Conservation (phyloP, 53 echinoderm and acorn worm species). For the Apostichopus leukothele region DNA sequence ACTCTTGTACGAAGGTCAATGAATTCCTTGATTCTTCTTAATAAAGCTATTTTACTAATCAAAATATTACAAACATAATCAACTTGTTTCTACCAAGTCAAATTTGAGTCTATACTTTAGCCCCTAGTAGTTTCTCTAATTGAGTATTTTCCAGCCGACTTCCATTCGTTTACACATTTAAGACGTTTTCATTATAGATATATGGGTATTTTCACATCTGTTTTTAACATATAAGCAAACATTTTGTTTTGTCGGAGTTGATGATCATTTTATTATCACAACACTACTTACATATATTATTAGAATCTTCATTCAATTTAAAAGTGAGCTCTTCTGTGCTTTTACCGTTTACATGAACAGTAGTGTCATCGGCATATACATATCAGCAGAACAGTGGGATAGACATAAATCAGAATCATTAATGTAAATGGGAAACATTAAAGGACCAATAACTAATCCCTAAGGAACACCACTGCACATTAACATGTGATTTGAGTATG, state of each 20-base stretch:
- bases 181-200: background rate
- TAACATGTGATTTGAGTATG: background rate
- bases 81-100: background rate
- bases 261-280: too few species aligned
- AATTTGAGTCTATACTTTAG: background rate
- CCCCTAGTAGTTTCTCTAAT: background rate
- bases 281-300: background rate
- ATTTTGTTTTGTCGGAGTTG: background rate
- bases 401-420: slow-evolving; percentile 19
- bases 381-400: slow-evolving; percentile 13
- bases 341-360: background rate
- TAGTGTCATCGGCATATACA: slow-evolving; percentile 40
- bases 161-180: background rate
- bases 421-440: slow-evolving; percentile 31
- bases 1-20: background rate
- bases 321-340: background rate
- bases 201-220: background rate
- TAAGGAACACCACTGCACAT: slow-evolving; percentile 25
- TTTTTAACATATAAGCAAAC: background rate
- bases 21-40: background rate
- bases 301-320: background rate
- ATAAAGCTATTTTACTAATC: background rate
- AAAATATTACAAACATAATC: background rate
- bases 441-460: slow-evolving; percentile 23
- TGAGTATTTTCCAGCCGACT: background rate